These are phyloP conservation scores for Cherax quadricarinatus DNA, from an alignment of 1,140 invertebrate species.

Conservation along the genomic window DNA sequence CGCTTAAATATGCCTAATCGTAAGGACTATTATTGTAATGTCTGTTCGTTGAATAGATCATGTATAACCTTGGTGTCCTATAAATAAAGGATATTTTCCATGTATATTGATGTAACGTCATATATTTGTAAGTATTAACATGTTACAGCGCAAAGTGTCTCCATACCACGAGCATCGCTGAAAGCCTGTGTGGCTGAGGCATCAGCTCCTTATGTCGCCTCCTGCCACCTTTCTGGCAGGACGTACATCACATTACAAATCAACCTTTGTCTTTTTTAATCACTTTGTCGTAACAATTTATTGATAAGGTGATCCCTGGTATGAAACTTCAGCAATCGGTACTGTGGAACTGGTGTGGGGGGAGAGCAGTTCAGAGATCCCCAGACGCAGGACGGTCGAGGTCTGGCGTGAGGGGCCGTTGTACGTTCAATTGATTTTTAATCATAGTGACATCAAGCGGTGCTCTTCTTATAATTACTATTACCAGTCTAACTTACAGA, in stretches of 20 bases:
- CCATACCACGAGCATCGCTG: constrained; percentile 25
- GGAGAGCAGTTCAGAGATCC: too few species aligned
- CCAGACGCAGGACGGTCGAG: too few species aligned
- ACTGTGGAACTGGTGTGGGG: background rate
- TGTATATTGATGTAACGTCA: constrained; percentile 59
- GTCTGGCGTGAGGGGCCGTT: too few species aligned
- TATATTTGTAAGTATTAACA: constrained; percentile 62
- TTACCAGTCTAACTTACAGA: too few species aligned
- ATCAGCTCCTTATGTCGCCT: background rate
- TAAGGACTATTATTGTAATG: constrained; percentile 59
- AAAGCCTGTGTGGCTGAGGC: background rate
- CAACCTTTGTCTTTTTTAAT: background rate
- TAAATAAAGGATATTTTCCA: constrained; percentile 64
- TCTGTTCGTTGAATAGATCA: constrained; percentile 53
- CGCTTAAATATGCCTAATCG: constrained; percentile 58
- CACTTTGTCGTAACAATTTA: background rate
- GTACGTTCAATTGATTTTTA: too few species aligned
- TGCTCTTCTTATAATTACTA: too few species aligned
- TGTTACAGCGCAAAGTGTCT: constrained; percentile 27
- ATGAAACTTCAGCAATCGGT: background rate
- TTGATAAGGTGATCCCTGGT: background rate
- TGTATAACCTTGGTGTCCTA: constrained; percentile 57
- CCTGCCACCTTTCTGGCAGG: background rate
- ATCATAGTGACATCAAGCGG: too few species aligned
- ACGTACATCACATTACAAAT: background rate